phyloP scores from a whole-genome alignment of 1,140 invertebrate species.

The Drosophila kanapiae region DNA sequence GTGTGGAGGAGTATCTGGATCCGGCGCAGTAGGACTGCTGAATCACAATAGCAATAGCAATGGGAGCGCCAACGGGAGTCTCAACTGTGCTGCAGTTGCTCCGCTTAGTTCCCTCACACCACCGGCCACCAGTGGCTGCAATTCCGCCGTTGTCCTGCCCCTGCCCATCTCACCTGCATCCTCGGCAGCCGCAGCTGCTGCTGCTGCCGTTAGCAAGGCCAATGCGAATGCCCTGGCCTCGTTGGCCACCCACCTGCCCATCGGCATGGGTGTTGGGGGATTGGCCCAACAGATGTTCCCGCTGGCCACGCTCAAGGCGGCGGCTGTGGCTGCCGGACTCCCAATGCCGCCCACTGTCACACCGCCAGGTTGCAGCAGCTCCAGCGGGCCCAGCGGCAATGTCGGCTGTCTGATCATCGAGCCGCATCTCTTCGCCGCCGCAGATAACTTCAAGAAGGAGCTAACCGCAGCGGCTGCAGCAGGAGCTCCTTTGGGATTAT shows the following conservation, averaged over 20 bases:
- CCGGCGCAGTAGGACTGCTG: slow-evolving; percentile 9
- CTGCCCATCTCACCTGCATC: slow-evolving; percentile 51
- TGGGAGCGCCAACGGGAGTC: slow-evolving; percentile 57
- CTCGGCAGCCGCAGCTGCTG: slow-evolving; percentile 26
- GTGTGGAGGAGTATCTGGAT: slow-evolving; percentile 22
- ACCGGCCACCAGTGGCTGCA: slow-evolving; percentile 40
- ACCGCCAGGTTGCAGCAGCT: slow-evolving; percentile 45
- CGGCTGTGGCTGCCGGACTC: slow-evolving; percentile 65
- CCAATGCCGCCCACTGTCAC: slow-evolving; percentile 55
- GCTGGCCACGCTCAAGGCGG: slow-evolving; percentile 68
- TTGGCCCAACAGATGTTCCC: slow-evolving; percentile 64
- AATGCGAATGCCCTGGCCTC: slow-evolving; percentile 63
- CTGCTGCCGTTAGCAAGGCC: slow-evolving; percentile 44
- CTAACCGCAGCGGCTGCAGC: slow-evolving; percentile 67
- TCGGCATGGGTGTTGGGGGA: slow-evolving; percentile 47
- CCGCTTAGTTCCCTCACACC: slow-evolving; percentile 59
- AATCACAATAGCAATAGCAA: slow-evolving; percentile 61
- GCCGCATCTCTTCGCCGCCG: slow-evolving; percentile 77
- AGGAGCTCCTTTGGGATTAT: slow-evolving; percentile 64
- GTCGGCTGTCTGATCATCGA: slow-evolving; percentile 83
- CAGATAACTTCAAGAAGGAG: slow-evolving; percentile 82
- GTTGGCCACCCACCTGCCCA: slow-evolving; percentile 56
- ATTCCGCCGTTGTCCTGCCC: slow-evolving; percentile 58
- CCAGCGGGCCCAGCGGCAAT: slow-evolving; percentile 40
- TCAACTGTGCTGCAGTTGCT: slow-evolving; percentile 69